Percentiles rank a stretch among this genome's conserved stretches.
Conservation (phyloP, 2,888 invertebrate genomes). For the Cataglyphis albicans region DNA sequence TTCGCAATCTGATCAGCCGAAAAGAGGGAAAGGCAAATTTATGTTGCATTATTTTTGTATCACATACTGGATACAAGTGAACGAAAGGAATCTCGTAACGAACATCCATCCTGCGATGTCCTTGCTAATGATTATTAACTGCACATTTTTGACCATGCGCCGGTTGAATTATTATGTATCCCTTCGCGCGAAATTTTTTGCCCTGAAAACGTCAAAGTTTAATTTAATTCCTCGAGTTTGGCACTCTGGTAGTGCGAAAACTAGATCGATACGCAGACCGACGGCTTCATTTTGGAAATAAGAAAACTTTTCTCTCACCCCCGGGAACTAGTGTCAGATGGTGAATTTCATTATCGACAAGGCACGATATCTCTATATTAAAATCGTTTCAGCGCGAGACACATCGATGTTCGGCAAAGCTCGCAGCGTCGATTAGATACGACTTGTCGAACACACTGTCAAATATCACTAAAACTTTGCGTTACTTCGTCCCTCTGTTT, state of each 20-base stretch:
- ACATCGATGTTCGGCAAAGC: background rate
- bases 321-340: constrained; percentile 62
- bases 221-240: constrained; percentile 72
- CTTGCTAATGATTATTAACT: constrained; percentile 12
- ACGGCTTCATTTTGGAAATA: constrained; percentile 74
- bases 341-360: constrained; percentile 67
- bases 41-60: constrained; percentile 10
- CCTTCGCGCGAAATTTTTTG: constrained; percentile 46
- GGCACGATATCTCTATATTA: constrained; percentile 52
- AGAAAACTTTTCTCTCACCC: constrained; percentile 66
- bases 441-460: background rate
- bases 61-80: background rate
- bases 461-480: constrained; percentile 36
- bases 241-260: constrained; percentile 25
- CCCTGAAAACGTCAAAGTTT: constrained; percentile 63
- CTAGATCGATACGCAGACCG: constrained; percentile 68
- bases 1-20: constrained; percentile 33
- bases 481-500: background rate
- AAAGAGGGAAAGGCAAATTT: constrained; percentile 9
- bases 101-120: background rate
- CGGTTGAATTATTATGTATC: constrained; percentile 56
- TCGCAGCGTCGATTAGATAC: constrained; percentile 2
- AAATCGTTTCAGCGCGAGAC: constrained; percentile 23
- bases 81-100: background rate
- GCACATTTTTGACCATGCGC: constrained; percentile 23